A percentile compares a stretch with the other conserved stretches of the same genome.
These are phyloP conservation scores for Coryphaenoides rupestris DNA, from an alignment of 2,113 vertebrate species.

Conservation along the genomic window DNA sequence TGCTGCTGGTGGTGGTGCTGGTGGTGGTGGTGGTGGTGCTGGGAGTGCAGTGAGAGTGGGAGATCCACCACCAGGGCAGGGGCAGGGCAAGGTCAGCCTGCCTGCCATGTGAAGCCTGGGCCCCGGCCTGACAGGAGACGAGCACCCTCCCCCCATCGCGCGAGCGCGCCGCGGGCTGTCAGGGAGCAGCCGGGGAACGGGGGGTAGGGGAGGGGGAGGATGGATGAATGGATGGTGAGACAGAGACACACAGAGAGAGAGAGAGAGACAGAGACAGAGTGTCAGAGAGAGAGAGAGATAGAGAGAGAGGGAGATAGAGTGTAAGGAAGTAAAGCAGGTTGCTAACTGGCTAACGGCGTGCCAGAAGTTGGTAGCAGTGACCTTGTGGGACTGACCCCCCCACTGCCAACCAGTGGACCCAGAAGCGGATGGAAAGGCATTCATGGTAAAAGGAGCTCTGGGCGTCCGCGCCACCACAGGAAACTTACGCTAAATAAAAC, in stretches of 20 bases:
- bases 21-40: no score
- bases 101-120: constrained; percentile 35
- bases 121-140: constrained; percentile 38
- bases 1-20: no score
- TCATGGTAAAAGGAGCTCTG: no score
- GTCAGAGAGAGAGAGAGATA: not conserved
- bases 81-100: constrained; percentile 61
- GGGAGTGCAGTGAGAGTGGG: constrained; percentile 23
- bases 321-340: no score
- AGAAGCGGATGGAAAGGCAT: no score
- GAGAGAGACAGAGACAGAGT: constrained; percentile 4
- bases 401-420: no score
- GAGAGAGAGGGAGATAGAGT: not conserved
- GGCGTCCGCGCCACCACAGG: no score
- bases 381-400: no score
- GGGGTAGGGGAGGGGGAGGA: not conserved
- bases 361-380: no score
- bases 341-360: no score
- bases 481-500: no score
- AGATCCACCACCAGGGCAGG: constrained; percentile 32
- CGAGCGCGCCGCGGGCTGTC: constrained; percentile 33
- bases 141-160: constrained; percentile 19
- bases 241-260: not conserved
- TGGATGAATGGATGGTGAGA: not conserved
- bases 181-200: constrained; percentile 9